A percentile compares a stretch with the other conserved stretches of the same genome.
phyloP scores from a whole-genome alignment of 2,888 invertebrate species.

The Drosophila phalerata region DNA sequence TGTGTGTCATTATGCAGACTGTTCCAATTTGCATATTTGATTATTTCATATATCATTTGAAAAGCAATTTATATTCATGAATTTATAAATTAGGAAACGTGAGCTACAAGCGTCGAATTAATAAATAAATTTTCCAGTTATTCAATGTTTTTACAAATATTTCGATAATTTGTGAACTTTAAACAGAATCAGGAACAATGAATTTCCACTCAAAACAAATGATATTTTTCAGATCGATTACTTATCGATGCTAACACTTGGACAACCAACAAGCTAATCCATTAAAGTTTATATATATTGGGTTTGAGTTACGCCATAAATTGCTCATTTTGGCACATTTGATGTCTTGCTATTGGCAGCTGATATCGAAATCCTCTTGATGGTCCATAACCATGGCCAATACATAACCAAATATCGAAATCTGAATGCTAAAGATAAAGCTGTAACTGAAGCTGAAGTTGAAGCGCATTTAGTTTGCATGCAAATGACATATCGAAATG shows the following conservation, averaged over 20 bases:
- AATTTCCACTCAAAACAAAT: not conserved
- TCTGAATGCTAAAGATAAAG: slow-evolving; percentile 1
- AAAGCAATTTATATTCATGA: slow-evolving; percentile 78
- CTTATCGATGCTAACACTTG: not conserved
- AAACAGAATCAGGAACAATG: not conserved
- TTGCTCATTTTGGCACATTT: slow-evolving; percentile 43
- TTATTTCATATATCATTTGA: slow-evolving; percentile 74
- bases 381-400: slow-evolving; percentile 21
- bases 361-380: slow-evolving; percentile 37
- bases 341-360: slow-evolving; percentile 53
- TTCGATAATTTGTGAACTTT: too few species aligned
- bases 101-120: slow-evolving; percentile 27
- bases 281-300: not conserved
- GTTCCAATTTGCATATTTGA: slow-evolving; percentile 73
- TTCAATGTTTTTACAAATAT: slow-evolving; percentile 37
- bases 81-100: slow-evolving; percentile 66
- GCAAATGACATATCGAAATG: slow-evolving; percentile 72
- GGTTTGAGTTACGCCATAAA: slow-evolving; percentile 44
- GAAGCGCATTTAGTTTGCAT: slow-evolving; percentile 65
- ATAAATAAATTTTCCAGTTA: slow-evolving; percentile 36
- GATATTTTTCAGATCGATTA: not conserved
- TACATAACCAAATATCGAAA: slow-evolving; percentile 19
- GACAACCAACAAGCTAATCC: not conserved
- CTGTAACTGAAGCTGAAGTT: slow-evolving; percentile 11
- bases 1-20: slow-evolving; percentile 17